phyloP scores from a whole-genome alignment of 2,888 invertebrate genomes.

The Drosophila basisetae region DNA sequence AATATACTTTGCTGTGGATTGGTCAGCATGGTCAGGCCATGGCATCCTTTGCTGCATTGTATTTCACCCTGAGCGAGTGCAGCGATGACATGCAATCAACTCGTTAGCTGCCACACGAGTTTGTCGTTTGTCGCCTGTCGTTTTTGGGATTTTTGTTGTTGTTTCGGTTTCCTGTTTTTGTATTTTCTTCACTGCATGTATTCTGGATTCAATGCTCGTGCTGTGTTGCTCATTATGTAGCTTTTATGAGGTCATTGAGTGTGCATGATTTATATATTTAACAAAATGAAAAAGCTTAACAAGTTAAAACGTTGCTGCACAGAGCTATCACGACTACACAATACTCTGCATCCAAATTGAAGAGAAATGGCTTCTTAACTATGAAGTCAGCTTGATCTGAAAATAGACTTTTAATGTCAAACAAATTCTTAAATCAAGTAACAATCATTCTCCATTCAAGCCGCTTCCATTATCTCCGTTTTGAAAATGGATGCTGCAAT shows the following conservation, averaged over 20 bases:
- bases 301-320: background rate
- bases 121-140: slow-evolving; percentile 1
- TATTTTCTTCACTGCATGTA: slow-evolving; percentile 12
- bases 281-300: slow-evolving; percentile 59
- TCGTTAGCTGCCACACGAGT: slow-evolving; percentile 8
- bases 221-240: slow-evolving; percentile 58
- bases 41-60: background rate
- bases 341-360: background rate
- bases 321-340: background rate
- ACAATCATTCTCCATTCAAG: background rate
- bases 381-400: background rate
- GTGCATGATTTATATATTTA: slow-evolving; percentile 61
- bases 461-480: too few relatives aligned
- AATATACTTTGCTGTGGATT: slow-evolving; percentile 1
- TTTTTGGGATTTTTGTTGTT: background rate
- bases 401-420: background rate
- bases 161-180: background rate
- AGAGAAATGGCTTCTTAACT: background rate
- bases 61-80: background rate
- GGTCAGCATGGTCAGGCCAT: background rate
- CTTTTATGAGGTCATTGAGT: slow-evolving; percentile 67
- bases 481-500: background rate
- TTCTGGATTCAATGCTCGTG: slow-evolving; percentile 19
- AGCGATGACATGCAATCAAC: slow-evolving; percentile 14
- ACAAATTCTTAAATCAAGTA: background rate